These are phyloP conservation scores for Sphecodes monilicornis DNA, from an alignment of 2,888 invertebrate species.

Conservation along the genomic window DNA sequence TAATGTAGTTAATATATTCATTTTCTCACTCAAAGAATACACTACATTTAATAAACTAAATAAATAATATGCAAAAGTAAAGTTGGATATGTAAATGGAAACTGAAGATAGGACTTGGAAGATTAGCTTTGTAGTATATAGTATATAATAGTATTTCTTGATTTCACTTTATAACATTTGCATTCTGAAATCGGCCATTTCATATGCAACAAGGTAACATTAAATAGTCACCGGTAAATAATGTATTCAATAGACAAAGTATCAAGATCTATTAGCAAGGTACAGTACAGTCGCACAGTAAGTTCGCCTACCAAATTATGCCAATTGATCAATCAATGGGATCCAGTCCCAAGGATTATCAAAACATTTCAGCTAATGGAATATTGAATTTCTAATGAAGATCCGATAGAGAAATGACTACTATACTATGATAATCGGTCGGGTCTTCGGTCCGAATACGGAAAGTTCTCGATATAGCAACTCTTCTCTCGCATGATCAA, in stretches of 20 bases:
- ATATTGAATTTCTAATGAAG: background rate
- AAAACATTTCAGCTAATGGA: background rate
- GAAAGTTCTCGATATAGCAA: background rate
- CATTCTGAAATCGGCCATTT: no score
- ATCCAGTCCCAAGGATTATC: background rate
- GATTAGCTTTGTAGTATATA: no score
- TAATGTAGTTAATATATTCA: no score
- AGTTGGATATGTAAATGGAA: no score
- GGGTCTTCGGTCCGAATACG: background rate
- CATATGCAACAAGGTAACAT: no score
- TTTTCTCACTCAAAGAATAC: no score
- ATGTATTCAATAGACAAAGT: background rate
- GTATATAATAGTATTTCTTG: no score
- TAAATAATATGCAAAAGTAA: no score
- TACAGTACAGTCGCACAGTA: background rate
- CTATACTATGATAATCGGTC: background rate
- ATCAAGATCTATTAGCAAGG: background rate
- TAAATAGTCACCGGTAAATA: no score
- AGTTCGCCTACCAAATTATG: background rate
- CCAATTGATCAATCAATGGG: background rate
- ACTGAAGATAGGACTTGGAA: no score
- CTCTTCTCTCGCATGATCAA: background rate
- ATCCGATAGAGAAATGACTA: background rate
- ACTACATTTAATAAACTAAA: no score
- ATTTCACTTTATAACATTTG: no score